Evolutionary conservation across 2,888 invertebrate genomes (phyloP).

Genomic region (Tiliacea citrago): DNA sequence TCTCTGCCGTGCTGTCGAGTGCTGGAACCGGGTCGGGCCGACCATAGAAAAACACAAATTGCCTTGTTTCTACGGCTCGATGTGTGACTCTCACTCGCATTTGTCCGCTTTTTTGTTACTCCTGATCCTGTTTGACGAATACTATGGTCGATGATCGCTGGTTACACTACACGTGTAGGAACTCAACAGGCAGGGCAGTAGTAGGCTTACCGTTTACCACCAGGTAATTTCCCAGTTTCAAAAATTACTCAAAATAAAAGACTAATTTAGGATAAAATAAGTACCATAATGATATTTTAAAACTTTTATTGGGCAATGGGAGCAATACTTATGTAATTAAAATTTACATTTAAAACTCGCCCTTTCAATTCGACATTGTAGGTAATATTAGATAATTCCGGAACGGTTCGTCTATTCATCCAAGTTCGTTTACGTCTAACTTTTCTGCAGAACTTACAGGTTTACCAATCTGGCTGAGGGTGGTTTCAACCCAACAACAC

Average conservation of each 20-base stretch:
- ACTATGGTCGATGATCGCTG: neutral
- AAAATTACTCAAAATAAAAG: neutral
- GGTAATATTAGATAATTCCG: neutral
- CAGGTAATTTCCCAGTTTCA: neutral
- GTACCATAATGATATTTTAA: neutral
- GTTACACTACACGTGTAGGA: neutral
- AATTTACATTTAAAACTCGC: neutral
- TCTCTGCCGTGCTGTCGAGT: neutral
- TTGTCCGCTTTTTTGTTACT: neutral
- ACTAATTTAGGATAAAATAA: neutral
- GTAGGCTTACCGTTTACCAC: neutral
- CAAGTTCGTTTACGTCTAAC: neutral
- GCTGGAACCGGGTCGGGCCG: neutral
- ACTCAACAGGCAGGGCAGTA: neutral
- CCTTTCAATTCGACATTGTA: neutral
- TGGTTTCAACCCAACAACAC: neutral
- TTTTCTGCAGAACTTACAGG: constrained; percentile 3
- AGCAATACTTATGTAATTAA: neutral
- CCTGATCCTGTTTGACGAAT: neutral
- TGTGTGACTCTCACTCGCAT: neutral
- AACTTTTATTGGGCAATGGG: constrained; percentile 23
- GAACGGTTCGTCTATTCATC: neutral
- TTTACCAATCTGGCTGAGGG: neutral
- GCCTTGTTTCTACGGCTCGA: neutral
- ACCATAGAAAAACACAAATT: neutral